Base-by-base conservation (phyloP, 2,113 vertebrate species). In the Lamprotornis superbus region DNA sequence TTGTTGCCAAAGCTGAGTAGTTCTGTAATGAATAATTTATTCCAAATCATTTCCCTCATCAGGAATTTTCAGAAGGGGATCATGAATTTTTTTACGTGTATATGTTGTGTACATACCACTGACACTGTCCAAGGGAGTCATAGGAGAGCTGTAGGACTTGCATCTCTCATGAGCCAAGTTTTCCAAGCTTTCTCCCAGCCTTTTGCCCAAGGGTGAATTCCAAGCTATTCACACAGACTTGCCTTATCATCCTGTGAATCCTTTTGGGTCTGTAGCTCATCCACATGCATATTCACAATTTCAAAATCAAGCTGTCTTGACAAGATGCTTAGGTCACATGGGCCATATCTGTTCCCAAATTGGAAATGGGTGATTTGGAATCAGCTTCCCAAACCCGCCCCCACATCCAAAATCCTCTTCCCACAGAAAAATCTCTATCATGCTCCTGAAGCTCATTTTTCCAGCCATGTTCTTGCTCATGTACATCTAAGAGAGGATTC, bases 291-390 rank as follows among this genome's bases (percentile, higher is more conserved):
- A 94, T 94, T 96, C 95, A 92, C 87, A 84, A 65, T 90, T 92
- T 96, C 79, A 86, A 93, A 93, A 86, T 90, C 95, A 96, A 95
- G 90, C 93, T 97, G 94, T 95, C 94, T 93, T 96, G 87, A 95
- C 88, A 95, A 91, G 91, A 95, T 95, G 89, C 91, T 96, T 88
- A 92, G 94, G 93, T 95, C 96, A 94, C 81, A 90, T 82, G 90
- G 94, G 85, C 93, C 85, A 44, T 94, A 80, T 93, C 87, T 83
- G 63, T 77, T 93, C 94, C 94, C 87, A 88, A 88, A 86, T 33
- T 88, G 93, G 87, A 96, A 95, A 74, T 33, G 82, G 61, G 46
- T 83, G 73, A 77, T 83, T 86, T 90, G 71, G 78, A 96, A 88
- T 81, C 46, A 83, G 52, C 28, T 90, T 94, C 80, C 67, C 71